A percentile compares a stretch with the other conserved stretches of the same genome.
These are phyloP conservation scores for Notothenia rossii DNA, from an alignment of 2,113 vertebrate genomes.

Conservation along the genomic window DNA sequence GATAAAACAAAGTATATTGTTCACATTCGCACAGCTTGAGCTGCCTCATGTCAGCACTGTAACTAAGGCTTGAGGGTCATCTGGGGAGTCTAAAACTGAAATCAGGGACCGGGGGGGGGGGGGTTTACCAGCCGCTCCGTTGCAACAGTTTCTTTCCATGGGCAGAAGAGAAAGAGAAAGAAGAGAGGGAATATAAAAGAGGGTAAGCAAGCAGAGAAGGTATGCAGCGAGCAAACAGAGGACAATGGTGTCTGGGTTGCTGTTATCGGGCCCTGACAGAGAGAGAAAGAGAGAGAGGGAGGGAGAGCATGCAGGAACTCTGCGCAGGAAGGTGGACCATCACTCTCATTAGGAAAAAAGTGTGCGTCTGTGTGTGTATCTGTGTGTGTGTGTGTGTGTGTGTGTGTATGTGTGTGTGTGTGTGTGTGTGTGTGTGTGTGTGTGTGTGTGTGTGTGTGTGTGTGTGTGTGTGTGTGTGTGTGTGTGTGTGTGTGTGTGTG, in stretches of 20 bases:
- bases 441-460: neutral
- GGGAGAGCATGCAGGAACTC: slow-evolving; percentile 39
- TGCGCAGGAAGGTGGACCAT: slow-evolving; percentile 44
- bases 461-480: too few relatives aligned
- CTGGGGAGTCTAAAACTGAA: slow-evolving; percentile 21
- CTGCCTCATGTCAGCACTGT: slow-evolving; percentile 24
- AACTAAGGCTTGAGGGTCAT: slow-evolving; percentile 31
- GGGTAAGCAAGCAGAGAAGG: slow-evolving; percentile 66
- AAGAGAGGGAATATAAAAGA: slow-evolving; percentile 54
- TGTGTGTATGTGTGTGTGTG: neutral
- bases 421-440: too few relatives aligned
- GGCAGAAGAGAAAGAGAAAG: slow-evolving; percentile 25
- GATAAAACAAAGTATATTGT: slow-evolving; percentile 56
- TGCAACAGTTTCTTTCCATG: slow-evolving; percentile 54
- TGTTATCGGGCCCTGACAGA: slow-evolving; percentile 62
- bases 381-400: slow-evolving; percentile 22
- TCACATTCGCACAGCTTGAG: slow-evolving; percentile 45
- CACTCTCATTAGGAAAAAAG: slow-evolving; percentile 39
- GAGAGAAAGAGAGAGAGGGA: slow-evolving; percentile 42
- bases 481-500: too few relatives aligned
- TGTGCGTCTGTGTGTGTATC: neutral
- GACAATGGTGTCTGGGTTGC: slow-evolving; percentile 78
- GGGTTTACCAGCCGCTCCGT: slow-evolving; percentile 37
- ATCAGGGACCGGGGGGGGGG: neutral
- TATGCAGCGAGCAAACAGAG: slow-evolving; percentile 77